phyloP scores from a whole-genome alignment of 2,797 vertebrate genomes.

The Coendou prehensilis region DNA sequence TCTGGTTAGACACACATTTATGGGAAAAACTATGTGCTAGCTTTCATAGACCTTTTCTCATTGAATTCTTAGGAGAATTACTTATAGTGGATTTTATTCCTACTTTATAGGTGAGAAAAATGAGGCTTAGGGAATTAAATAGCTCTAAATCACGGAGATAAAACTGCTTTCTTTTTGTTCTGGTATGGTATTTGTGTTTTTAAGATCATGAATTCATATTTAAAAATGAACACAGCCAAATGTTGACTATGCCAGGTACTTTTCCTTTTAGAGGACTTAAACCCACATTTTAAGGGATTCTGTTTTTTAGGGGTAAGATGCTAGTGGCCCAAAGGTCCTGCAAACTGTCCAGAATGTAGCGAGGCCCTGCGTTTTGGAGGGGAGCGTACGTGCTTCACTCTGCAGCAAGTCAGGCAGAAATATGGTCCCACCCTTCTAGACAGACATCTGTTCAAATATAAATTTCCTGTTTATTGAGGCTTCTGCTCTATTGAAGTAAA shows the following conservation, averaged over 20 bases:
- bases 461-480: conserved; percentile 89
- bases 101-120: conserved; percentile 43
- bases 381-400: conserved; percentile 61
- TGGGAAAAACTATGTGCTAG: background rate
- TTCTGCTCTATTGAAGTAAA: conserved; percentile 87
- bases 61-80: background rate
- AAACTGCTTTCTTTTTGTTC: conserved; percentile 70
- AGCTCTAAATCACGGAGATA: background rate
- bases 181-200: conserved; percentile 58
- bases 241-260: conserved; percentile 45
- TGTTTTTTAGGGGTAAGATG: conserved; percentile 58
- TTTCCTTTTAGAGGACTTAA: conserved; percentile 49
- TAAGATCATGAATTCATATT: conserved; percentile 61
- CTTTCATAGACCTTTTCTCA: conserved; percentile 20
- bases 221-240: conserved; percentile 54
- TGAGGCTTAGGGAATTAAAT: conserved; percentile 35
- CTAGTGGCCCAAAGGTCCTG: conserved; percentile 54
- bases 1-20: conserved; percentile 54
- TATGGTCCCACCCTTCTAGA: conserved; percentile 82
- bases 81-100: conserved; percentile 39
- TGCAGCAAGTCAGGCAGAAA: conserved; percentile 79
- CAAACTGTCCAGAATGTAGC: conserved; percentile 70
- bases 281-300: conserved; percentile 14
- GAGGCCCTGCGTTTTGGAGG: conserved; percentile 28
- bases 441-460: conserved; percentile 88